Base-by-base conservation (phyloP, 2,113 vertebrate genomes). In the Ammodytes dubius region DNA sequence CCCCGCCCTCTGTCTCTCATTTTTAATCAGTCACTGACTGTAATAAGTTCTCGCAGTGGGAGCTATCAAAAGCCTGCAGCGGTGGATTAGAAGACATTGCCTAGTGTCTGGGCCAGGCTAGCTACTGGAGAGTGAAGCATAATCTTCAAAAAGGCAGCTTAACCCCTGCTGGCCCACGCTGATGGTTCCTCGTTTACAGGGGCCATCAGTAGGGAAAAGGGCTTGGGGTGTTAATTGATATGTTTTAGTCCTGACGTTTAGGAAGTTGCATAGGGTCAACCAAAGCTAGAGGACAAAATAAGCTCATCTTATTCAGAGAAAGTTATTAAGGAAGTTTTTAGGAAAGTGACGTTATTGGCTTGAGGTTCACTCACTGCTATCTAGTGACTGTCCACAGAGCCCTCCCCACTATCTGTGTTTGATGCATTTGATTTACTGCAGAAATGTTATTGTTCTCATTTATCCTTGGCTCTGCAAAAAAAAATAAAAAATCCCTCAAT, bases 121-220 rank as follows among this genome's bases (percentile, higher is more conserved):
- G 74, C 69, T 53, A 42, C 85, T 84, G 73, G 73, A 86, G 89
- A 93, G 67, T 67, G 50, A 86, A 79, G 78, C 76, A 53, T 92
- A 91, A 93, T 91, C 91, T 91, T 89, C 82, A 90, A 88, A 92
- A 88, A 83, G 83, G 53, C 52, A 88, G 86, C 82, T 92, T 92
- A 89, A 89, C 85, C 87, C 85, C 74, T 71, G 65, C 60, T 69
- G 87, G 84, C 84, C 83, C 59, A 27, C 54, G 12, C 37, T 63
- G 70, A 80, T 60, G 77, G 68, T 50, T 84, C 72, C 77, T 85
- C 81, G 64, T 86, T 90, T 70, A 63, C 47, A 77, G 83, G 67
- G 57, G 61, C 76, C 66, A 49, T 66, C 35, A 27, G 19, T 69
- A 4, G 50, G 83, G 58, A 66, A 52, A 82, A 64, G 77, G 15